A percentile compares a stretch with the other conserved stretches of the same genome.
These are phyloP conservation scores for Byasa hedistus DNA, from an alignment of 2,888 invertebrate genomes.

Conservation along the genomic window DNA sequence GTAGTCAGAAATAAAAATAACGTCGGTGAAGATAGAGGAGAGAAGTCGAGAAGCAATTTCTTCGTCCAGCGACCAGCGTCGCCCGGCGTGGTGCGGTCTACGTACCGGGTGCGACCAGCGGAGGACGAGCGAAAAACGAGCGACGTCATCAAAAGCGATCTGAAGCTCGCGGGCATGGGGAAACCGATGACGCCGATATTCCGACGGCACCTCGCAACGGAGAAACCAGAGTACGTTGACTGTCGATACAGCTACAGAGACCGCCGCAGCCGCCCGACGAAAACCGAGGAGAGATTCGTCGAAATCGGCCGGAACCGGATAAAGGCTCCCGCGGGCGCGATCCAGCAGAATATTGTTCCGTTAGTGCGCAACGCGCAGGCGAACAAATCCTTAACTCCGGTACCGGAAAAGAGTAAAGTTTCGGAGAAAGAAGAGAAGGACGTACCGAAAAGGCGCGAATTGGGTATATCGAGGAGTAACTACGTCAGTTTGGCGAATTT, in stretches of 20 bases:
- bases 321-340: constrained; percentile 44
- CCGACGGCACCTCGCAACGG: constrained; percentile 53
- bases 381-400: constrained; percentile 42
- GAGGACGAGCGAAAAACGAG: constrained; percentile 39
- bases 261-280: constrained; percentile 43
- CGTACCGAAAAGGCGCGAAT: constrained; percentile 47
- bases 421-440: constrained; percentile 36
- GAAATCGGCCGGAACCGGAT: constrained; percentile 57
- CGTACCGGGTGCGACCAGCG: constrained; percentile 56
- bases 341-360: constrained; percentile 41
- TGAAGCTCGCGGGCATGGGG: constrained; percentile 66
- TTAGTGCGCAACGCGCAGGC: constrained; percentile 42
- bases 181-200: constrained; percentile 76
- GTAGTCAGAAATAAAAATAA: constrained; percentile 48
- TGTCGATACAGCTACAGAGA: constrained; percentile 68
- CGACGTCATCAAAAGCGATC: constrained; percentile 60
- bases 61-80: constrained; percentile 65
- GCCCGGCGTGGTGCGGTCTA: constrained; percentile 48
- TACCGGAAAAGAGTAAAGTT: constrained; percentile 41
- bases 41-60: constrained; percentile 68
- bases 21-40: constrained; percentile 46
- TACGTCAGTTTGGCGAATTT: constrained; percentile 74
- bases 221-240: constrained; percentile 59
- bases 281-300: constrained; percentile 40
- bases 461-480: constrained; percentile 69